phyloP scores from a whole-genome alignment of 2,888 invertebrate genomes.

The Isoperla grammatica region DNA sequence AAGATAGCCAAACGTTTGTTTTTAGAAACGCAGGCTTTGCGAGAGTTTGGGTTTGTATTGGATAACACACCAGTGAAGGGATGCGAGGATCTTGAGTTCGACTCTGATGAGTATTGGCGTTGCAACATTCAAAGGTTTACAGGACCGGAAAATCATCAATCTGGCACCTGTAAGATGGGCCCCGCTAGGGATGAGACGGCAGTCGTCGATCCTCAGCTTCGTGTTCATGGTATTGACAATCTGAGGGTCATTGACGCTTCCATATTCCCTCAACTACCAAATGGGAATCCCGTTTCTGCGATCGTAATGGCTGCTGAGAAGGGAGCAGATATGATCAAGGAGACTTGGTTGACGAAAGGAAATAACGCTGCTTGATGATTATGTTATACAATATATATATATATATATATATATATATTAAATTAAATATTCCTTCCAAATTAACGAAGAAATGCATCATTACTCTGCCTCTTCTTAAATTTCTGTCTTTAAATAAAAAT shows the following conservation, averaged over 20 bases:
- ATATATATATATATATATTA: too few species aligned
- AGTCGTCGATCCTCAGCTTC: constrained; percentile 63
- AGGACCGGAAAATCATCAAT: constrained; percentile 77
- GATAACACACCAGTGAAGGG: constrained; percentile 44
- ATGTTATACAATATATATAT: too few species aligned
- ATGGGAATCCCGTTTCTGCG: constrained; percentile 39
- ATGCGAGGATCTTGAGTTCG: constrained; percentile 42
- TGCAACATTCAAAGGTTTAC: constrained; percentile 61
- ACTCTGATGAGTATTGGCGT: constrained; percentile 58
- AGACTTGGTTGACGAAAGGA: neutral
- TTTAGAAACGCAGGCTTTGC: constrained; percentile 46
- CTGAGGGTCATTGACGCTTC: constrained; percentile 44
- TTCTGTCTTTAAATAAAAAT: too few species aligned
- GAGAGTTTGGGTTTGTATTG: constrained; percentile 18
- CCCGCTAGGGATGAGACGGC: constrained; percentile 68
- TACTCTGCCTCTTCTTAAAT: too few species aligned
- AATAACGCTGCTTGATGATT: too few species aligned
- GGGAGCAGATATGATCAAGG: constrained; percentile 35
- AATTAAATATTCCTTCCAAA: too few species aligned
- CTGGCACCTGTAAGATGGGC: constrained; percentile 78
- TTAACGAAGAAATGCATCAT: too few species aligned
- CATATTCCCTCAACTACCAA: constrained; percentile 42
- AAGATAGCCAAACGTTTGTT: constrained; percentile 50
- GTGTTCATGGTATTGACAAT: constrained; percentile 40
- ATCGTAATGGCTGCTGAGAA: constrained; percentile 38